Conservation (phyloP, 2,888 invertebrate species). For the Lydus trimaculatus region DNA sequence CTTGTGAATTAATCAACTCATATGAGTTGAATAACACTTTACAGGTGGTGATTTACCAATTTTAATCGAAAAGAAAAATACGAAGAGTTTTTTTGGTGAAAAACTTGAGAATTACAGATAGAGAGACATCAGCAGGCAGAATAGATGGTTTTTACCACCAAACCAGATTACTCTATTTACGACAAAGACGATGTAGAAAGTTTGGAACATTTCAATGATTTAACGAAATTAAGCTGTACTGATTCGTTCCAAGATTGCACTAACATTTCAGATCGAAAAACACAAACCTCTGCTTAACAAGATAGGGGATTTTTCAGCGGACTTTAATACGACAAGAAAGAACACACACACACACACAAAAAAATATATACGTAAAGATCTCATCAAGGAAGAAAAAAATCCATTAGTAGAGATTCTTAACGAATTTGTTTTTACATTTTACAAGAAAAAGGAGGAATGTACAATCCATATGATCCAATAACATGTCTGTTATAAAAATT, state of each 20-base stretch:
- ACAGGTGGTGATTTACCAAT: not conserved
- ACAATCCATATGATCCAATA: not conserved
- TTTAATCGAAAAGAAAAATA: too few relatives aligned
- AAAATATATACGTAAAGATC: constrained; percentile 1
- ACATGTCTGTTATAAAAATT: constrained; percentile 22
- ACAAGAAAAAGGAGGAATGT: not conserved
- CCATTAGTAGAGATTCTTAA: not conserved
- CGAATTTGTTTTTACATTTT: constrained; percentile 7
- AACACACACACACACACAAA: too few relatives aligned
- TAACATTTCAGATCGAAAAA: constrained; percentile 14
- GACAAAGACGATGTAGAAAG: constrained; percentile 23
- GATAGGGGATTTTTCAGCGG: not conserved
- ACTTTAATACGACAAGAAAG: not conserved
- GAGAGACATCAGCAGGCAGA: constrained; percentile 7
- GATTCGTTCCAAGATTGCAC: constrained; percentile 13
- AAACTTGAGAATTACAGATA: not conserved
- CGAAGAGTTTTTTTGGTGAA: too few relatives aligned
- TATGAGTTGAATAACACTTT: constrained; percentile 10
- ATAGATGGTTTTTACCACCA: constrained; percentile 18
- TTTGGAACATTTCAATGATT: constrained; percentile 27
- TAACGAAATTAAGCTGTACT: constrained; percentile 26
- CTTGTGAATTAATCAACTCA: constrained; percentile 23
- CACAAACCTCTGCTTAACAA: constrained; percentile 6
- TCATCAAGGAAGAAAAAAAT: not conserved
- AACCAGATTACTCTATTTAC: constrained; percentile 26